Conservation (phyloP, 2,888 invertebrate species). For the Lithophane leautieri region DNA sequence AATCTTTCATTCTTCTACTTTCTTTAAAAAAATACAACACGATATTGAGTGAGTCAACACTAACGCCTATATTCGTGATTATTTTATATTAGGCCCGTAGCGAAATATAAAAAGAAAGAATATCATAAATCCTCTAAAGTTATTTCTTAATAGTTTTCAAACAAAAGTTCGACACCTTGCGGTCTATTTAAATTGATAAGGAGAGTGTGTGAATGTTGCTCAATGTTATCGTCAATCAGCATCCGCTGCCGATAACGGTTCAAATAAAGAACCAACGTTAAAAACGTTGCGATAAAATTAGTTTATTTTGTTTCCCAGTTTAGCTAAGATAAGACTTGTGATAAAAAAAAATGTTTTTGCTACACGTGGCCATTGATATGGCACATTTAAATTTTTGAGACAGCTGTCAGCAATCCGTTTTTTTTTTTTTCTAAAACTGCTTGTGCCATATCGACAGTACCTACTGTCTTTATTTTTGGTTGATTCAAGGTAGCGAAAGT, state of each 20-base stretch:
- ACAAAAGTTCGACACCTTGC: background rate
- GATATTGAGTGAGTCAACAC: background rate
- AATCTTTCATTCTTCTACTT: background rate
- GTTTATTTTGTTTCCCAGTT: conserved; percentile 13
- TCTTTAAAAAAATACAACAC: background rate
- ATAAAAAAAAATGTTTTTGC: conserved; percentile 10
- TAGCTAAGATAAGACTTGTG: background rate
- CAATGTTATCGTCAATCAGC: conserved; percentile 46
- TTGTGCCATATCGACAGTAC: background rate
- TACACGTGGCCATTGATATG: background rate
- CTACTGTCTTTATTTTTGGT: background rate
- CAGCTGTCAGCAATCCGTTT: background rate
- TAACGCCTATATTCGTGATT: background rate
- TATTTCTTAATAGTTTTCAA: background rate
- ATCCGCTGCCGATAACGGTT: conserved; percentile 34
- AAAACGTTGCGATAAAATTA: conserved; percentile 23
- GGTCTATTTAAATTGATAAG: conserved; percentile 43
- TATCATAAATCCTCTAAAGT: background rate
- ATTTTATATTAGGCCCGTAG: background rate
- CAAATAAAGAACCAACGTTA: conserved; percentile 29
- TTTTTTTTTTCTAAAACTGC: background rate
- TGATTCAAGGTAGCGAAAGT: background rate
- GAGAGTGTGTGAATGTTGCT: conserved; percentile 40
- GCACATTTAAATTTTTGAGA: background rate
- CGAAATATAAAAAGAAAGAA: background rate